Evolutionary conservation across 2,888 invertebrate genomes (phyloP).

Genomic region (Molanna angustata): DNA sequence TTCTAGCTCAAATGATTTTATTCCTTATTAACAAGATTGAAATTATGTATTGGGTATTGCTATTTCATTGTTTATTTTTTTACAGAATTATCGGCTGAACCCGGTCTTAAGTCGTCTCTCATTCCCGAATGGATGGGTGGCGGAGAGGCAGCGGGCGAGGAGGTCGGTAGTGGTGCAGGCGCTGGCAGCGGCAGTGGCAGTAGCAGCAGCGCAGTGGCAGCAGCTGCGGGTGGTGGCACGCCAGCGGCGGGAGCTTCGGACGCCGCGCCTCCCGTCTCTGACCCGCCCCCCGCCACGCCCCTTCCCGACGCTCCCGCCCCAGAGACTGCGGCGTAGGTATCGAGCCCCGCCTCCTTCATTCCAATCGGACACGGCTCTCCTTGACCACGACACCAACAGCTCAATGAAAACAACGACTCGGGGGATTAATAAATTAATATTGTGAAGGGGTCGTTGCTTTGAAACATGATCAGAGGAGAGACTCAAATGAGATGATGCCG

Average conservation of each 20-base stretch:
- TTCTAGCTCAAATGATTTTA: too few relatives aligned
- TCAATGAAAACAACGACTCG: too few relatives aligned
- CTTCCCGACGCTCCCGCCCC: slow-evolving; percentile 1
- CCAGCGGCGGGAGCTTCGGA: not conserved
- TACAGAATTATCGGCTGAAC: slow-evolving; percentile 28
- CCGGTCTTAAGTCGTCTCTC: slow-evolving; percentile 22
- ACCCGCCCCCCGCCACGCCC: slow-evolving; percentile 1
- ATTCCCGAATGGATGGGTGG: slow-evolving; percentile 30
- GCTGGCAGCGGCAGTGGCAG: slow-evolving; percentile 6
- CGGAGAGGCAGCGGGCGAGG: slow-evolving; percentile 6
- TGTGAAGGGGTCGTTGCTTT: too few relatives aligned
- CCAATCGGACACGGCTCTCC: too few relatives aligned
- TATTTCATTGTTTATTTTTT: not conserved
- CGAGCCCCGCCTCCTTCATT: slow-evolving; percentile 1
- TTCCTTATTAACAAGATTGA: too few relatives aligned
- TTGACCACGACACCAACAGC: too few relatives aligned
- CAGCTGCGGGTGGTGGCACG: slow-evolving; percentile 5
- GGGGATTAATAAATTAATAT: too few relatives aligned
- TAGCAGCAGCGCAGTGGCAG: not conserved
- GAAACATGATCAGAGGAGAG: too few relatives aligned
- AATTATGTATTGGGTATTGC: too few relatives aligned
- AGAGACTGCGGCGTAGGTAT: slow-evolving; percentile 1
- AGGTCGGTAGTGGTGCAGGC: slow-evolving; percentile 15
- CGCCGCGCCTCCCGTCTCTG: not conserved
- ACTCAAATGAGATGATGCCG: too few relatives aligned